Evolutionary conservation across 2,113 vertebrate genomes (phyloP).

Genomic region (Ictalurus punctatus): DNA sequence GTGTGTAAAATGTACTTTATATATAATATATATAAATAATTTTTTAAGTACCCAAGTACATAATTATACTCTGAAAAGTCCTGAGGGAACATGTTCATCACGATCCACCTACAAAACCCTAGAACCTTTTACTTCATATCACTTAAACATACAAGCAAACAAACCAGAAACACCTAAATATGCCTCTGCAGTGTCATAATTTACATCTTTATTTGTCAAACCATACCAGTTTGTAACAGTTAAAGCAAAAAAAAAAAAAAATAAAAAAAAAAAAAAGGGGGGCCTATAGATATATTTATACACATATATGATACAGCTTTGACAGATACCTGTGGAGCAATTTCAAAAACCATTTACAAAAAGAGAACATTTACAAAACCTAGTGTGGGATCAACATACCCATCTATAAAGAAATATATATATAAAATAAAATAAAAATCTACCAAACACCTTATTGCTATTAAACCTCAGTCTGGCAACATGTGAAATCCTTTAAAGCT

Average conservation of each 20-base stretch:
- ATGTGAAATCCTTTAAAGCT: constrained; percentile 51
- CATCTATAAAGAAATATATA: constrained; percentile 58
- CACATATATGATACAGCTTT: constrained; percentile 65
- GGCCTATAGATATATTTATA: constrained; percentile 20
- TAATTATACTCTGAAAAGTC: neutral
- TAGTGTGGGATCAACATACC: constrained; percentile 67
- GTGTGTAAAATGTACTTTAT: too few relatives aligned
- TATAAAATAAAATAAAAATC: constrained; percentile 71
- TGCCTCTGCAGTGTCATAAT: constrained; percentile 56
- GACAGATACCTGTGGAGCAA: constrained; percentile 50
- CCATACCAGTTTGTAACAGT: constrained; percentile 77
- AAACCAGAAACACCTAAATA: neutral
- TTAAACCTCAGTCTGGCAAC: constrained; percentile 57
- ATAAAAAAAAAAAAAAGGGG: too few relatives aligned
- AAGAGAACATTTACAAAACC: constrained; percentile 80
- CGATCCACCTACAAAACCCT: neutral
- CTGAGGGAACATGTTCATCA: neutral
- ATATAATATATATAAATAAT: neutral
- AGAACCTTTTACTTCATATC: neutral
- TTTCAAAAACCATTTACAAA: constrained; percentile 66
- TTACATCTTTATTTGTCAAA: constrained; percentile 88
- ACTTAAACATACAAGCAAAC: neutral
- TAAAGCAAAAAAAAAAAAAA: constrained; percentile 66
- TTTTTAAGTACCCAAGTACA: too few relatives aligned
- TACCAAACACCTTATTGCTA: constrained; percentile 72